Evolutionary conservation across 1,140 invertebrate genomes (phyloP).

Genomic region (Euborellia annulipes): DNA sequence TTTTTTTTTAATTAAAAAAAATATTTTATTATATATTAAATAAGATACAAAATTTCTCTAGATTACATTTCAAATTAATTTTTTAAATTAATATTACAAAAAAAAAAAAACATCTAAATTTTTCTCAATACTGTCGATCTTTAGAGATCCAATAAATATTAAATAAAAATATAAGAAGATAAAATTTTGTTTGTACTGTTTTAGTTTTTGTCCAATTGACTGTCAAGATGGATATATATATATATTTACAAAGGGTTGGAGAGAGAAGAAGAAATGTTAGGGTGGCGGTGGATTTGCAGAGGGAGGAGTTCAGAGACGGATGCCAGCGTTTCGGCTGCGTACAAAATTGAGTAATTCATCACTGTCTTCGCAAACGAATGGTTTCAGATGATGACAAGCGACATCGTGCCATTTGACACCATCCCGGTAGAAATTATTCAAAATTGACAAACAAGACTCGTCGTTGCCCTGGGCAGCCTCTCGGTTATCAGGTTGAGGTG

Average conservation of each 20-base stretch:
- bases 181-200: too few relatives aligned
- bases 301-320: constrained; percentile 47
- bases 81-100: too few relatives aligned
- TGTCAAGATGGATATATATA: neutral
- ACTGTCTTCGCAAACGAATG: constrained; percentile 84
- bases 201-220: too few relatives aligned
- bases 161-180: neutral
- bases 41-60: too few relatives aligned
- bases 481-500: constrained; percentile 74
- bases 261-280: neutral
- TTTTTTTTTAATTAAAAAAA: too few relatives aligned
- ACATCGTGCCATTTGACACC: constrained; percentile 87
- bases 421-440: constrained; percentile 88
- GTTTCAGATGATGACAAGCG: constrained; percentile 79
- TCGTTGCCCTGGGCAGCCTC: constrained; percentile 81
- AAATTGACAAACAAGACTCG: constrained; percentile 72
- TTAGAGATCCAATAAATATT: too few relatives aligned
- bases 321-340: constrained; percentile 64
- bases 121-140: too few relatives aligned
- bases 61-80: too few relatives aligned
- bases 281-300: neutral
- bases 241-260: too few relatives aligned
- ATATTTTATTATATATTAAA: too few relatives aligned
- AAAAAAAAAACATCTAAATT: too few relatives aligned
- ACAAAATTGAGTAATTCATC: constrained; percentile 84